Evolutionary conservation across 2,888 invertebrate species (phyloP), one percentile per base, ranked within the genome.

Genomic region (Pollenia angustigena): DNA sequence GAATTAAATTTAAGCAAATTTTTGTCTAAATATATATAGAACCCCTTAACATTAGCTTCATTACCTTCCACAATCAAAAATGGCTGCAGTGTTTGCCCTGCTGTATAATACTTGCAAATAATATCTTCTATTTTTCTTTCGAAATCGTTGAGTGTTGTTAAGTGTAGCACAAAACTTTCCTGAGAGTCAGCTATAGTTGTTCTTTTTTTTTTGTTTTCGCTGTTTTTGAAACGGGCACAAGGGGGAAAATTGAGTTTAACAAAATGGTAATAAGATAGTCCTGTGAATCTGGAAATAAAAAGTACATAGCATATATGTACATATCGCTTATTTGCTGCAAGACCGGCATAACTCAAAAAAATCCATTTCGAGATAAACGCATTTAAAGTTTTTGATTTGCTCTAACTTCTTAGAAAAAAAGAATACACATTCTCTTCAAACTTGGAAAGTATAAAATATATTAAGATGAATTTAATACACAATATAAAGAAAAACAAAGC

Each of bases 21-120:
- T 42, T n/a, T 42, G 10, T 62, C 42, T 16, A 62, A 62, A 62
- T 62, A 62, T 9, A 62, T 42, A 44, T 62, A 62, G 42, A 62
- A 62, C 8, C 62, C 62, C n/a, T 42, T 62, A 62, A 62, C 42
- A n/a, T 62, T 42, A 23, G 0, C n/a, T 10, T 62, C 62, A 10
- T 16, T 40, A 9, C 62, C 62, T 44, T 62, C 62, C 8, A n/a
- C 4, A 12, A 62, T 62, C 8, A 62, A 7, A 42, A 62, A 62
- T 42, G 62, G 62, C 62, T 44, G 62, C 1, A 69, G 10, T 14
- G 54, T 40, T 69, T 11, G 14, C n/a, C 42, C 42, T 44, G 18
- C 18, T 18, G 40, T 40, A 32, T 60, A 60, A 14, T 60, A 60
- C 32, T 40, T 60, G n/a, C 32, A 32, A 40, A 60, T 40, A 2